Conservation (phyloP, 2,113 vertebrate genomes). For the Semicossyphus pulcher region DNA sequence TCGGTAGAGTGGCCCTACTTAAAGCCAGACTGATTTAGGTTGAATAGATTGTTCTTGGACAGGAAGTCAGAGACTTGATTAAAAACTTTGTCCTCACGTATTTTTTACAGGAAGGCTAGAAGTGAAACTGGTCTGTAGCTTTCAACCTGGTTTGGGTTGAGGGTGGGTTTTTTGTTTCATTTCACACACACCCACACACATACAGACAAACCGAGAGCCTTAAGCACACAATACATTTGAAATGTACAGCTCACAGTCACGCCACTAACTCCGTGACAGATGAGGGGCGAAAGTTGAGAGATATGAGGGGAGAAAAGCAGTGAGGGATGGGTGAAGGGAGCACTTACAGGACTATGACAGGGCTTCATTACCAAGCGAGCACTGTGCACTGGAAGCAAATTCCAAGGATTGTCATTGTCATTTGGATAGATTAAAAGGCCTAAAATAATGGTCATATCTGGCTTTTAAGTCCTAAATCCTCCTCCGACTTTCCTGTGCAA, state of each 20-base stretch:
- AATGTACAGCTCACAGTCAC: constrained; percentile 42
- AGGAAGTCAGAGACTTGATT: too few species aligned
- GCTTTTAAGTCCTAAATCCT: neutral
- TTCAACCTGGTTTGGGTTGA: too few species aligned
- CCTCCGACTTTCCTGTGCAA: neutral
- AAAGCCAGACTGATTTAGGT: too few species aligned
- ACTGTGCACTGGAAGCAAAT: constrained; percentile 67
- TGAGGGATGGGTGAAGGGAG: constrained; percentile 16
- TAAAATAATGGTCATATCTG: constrained; percentile 59
- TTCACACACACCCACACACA: constrained; percentile 14
- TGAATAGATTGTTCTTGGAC: too few species aligned
- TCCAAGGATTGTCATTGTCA: constrained; percentile 79
- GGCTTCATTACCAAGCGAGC: constrained; percentile 84
- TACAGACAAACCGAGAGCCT: too few species aligned
- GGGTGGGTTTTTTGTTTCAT: too few species aligned
- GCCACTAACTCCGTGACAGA: constrained; percentile 54
- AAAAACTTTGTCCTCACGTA: too few species aligned
- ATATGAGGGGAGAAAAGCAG: constrained; percentile 38
- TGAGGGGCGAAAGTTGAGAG: constrained; percentile 47
- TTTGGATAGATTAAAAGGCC: constrained; percentile 80
- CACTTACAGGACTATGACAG: constrained; percentile 78
- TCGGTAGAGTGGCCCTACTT: too few species aligned
- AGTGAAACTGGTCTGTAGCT: too few species aligned
- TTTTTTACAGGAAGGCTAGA: too few species aligned
- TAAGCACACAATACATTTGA: too few species aligned